A percentile compares a stretch with the other conserved stretches of the same genome.
Conservation (phyloP, 2,888 invertebrate genomes). For the Coremacera marginata region DNA sequence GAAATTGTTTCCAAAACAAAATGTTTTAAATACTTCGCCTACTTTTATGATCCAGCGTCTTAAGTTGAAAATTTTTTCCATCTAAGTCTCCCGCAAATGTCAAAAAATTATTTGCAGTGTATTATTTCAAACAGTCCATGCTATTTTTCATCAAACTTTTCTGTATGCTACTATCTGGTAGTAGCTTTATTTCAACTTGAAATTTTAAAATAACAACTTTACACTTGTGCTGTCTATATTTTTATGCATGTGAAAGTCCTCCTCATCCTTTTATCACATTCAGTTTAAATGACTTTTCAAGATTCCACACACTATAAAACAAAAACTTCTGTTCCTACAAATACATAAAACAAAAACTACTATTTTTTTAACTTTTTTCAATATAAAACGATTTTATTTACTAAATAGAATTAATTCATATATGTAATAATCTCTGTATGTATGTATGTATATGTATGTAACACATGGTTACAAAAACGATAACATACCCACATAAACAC, state of each 20-base stretch:
- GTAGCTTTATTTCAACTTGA: background rate
- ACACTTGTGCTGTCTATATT: too few relatives aligned
- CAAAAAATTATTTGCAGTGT: background rate
- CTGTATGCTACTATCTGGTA: background rate
- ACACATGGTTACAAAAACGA: background rate
- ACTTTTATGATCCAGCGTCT: too few relatives aligned
- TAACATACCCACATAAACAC: background rate
- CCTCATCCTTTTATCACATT: too few relatives aligned
- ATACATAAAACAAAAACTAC: background rate
- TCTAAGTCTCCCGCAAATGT: too few relatives aligned
- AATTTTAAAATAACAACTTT: conserved; percentile 13
- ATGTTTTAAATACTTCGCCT: too few relatives aligned
- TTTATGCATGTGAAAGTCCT: too few relatives aligned
- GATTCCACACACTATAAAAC: background rate
- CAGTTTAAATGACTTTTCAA: conserved; percentile 44
- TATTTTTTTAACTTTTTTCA: conserved; percentile 17
- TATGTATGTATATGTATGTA: background rate
- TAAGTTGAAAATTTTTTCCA: too few relatives aligned
- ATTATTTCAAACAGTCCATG: background rate
- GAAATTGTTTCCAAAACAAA: too few relatives aligned
- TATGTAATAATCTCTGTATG: background rate
- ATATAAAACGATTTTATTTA: background rate
- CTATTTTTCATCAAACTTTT: background rate
- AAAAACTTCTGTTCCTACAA: conserved; percentile 19
- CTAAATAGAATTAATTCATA: background rate